Base-by-base conservation (phyloP, 2,888 invertebrate species). In the Napeogenes inachia region DNA sequence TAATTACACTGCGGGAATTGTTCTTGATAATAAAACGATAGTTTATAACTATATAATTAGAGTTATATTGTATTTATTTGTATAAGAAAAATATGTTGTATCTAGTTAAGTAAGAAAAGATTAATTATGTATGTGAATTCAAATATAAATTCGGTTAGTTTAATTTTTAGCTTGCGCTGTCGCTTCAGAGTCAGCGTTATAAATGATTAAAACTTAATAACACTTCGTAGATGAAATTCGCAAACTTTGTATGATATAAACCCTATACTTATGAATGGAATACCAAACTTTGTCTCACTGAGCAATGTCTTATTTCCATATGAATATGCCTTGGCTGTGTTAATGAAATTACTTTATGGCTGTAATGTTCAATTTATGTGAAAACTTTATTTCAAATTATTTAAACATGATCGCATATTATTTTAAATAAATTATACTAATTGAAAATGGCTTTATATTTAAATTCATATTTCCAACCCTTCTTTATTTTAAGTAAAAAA, bases 131-230 rank as follows among this genome's bases (percentile, higher is more conserved):
- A 21, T 21, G 21, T 21, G 21, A n/a, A 47, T 47, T 47, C 8
- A 6, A 47, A 47, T 47, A 13, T 47, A 47, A 50, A 50, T 8
- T 50, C 4, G 10, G 50, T 50, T 50, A 3, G 30, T 8, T 50
- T 10, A 42, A 10, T 50, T 50, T 50, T 50, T 8, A 5, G 50
- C 21, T 5, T 6, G 30, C 12, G 30, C 4, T 54, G 55, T 55
- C 62, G 42, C 57, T 63, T 55, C 50, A 65, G 55, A 54, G 64
- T 61, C 58, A 60, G 56, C 38, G 45, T 61, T 58, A 59, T 68
- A 64, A 70, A 68, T 70, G 64, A 68, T 68, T 67, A 65, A 67
- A 67, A 67, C 67, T 65, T 67, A 62, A 70, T 68, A 67, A 68
- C 30, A 60, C 50, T 45, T 12, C 54, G 56, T 45, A 45, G 60